Evolutionary conservation across 2,113 vertebrate genomes (phyloP).

Genomic region (Oenanthe oenanthe): DNA sequence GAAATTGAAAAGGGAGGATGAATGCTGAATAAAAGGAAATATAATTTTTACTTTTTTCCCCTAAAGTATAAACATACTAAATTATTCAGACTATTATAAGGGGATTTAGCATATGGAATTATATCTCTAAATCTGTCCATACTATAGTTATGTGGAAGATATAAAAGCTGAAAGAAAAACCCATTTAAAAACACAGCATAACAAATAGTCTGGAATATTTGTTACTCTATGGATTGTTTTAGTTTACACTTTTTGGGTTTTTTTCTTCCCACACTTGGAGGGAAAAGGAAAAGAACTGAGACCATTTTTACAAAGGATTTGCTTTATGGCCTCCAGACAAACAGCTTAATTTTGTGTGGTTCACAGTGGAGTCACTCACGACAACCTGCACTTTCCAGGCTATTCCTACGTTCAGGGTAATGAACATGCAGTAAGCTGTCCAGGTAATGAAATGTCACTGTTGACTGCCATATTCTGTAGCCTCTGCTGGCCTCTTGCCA

Average conservation of each 20-base stretch:
- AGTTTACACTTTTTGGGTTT: neutral
- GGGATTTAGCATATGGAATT: neutral
- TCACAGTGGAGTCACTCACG: neutral
- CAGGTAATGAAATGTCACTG: neutral
- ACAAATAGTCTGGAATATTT: neutral
- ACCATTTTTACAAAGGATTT: neutral
- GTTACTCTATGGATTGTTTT: neutral
- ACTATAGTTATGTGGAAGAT: neutral
- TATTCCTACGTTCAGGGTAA: neutral
- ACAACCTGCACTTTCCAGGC: neutral
- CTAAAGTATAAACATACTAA: neutral
- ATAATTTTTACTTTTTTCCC: neutral
- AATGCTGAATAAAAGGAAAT: neutral
- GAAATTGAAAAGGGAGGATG: neutral
- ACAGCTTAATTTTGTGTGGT: neutral
- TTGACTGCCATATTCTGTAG: neutral
- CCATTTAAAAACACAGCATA: neutral
- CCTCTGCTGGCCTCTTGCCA: neutral
- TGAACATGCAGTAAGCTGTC: neutral
- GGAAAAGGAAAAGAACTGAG: neutral
- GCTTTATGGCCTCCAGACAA: neutral
- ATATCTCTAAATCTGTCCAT: neutral
- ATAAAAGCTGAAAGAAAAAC: neutral
- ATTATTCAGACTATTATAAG: slow-evolving; percentile 15
- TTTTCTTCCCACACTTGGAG: neutral